Conservation (phyloP, 1,140 invertebrate genomes). For the Conus ventricosus region DNA sequence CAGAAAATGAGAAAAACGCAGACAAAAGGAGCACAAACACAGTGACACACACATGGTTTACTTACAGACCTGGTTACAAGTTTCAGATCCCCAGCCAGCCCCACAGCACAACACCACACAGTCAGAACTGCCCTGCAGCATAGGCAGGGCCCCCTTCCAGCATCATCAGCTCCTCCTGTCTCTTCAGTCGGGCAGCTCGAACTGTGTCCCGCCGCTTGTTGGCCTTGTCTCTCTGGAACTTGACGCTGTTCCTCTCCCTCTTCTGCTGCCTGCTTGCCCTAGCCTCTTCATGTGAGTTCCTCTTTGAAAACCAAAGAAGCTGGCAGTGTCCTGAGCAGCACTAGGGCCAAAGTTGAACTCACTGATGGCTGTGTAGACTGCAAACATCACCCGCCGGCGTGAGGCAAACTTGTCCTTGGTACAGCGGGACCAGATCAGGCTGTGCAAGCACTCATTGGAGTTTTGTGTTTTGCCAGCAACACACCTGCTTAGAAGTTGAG, state of each 20-base stretch:
- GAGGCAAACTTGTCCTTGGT: not conserved
- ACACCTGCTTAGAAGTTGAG: not conserved
- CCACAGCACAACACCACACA: too few species aligned
- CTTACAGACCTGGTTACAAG: not conserved
- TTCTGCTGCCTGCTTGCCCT: not conserved
- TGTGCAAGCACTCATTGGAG: not conserved
- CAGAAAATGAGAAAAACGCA: not conserved
- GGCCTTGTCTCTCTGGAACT: not conserved
- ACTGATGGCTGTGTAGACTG: not conserved
- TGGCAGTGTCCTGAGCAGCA: not conserved
- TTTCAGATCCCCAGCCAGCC: too few species aligned
- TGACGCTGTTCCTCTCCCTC: not conserved
- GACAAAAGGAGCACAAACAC: not conserved
- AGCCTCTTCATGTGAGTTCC: slow-evolving; percentile 1
- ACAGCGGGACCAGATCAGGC: not conserved
- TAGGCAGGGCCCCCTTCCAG: not conserved
- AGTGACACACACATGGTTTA: not conserved
- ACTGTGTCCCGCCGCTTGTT: too few species aligned
- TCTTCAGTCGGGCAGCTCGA: not conserved
- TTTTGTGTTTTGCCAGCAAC: not conserved
- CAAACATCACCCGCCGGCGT: not conserved
- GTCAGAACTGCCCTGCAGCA: not conserved
- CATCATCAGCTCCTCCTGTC: not conserved
- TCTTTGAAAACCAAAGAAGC: not conserved
- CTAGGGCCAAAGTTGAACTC: too few species aligned